phyloP scores from a whole-genome alignment of 2,797 vertebrate genomes.

The Podarcis lilfordi region DNA sequence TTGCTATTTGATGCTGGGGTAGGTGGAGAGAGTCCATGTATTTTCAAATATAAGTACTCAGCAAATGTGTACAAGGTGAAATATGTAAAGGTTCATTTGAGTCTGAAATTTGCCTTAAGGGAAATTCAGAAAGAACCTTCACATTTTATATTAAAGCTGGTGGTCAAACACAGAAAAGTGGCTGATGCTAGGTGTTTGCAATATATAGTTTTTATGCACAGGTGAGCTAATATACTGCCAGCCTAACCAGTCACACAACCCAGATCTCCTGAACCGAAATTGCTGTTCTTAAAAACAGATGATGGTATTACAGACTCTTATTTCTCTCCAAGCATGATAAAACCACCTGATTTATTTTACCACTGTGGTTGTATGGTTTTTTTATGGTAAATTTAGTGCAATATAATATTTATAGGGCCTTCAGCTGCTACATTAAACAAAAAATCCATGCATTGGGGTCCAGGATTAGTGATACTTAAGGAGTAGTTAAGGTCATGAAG shows the following conservation, averaged over 20 bases:
- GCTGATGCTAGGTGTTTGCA: neutral
- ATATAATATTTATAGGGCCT: neutral
- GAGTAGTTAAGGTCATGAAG: too few species aligned
- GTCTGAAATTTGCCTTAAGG: constrained; percentile 24
- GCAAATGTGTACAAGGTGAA: constrained; percentile 2
- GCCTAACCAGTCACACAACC: neutral
- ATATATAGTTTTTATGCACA: neutral
- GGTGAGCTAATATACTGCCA: neutral
- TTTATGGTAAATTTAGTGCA: neutral
- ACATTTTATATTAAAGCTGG: neutral
- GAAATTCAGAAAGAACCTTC: constrained; percentile 6
- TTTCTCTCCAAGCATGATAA: neutral
- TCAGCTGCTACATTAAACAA: neutral
- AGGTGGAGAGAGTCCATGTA: neutral
- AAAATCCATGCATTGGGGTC: neutral
- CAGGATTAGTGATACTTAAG: too few species aligned
- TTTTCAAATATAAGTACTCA: constrained; percentile 21
- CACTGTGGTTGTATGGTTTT: neutral
- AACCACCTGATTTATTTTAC: neutral
- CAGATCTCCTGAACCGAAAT: neutral
- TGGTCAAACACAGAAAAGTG: neutral
- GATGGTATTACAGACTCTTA: neutral
- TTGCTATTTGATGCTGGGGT: constrained; percentile 2
- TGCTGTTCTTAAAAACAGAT: neutral
- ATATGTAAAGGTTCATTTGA: neutral